Evolutionary conservation across 2,113 vertebrate species (phyloP), one percentile per base, ranked within the genome.

Genomic region (Myrmophylax atrothorax): DNA sequence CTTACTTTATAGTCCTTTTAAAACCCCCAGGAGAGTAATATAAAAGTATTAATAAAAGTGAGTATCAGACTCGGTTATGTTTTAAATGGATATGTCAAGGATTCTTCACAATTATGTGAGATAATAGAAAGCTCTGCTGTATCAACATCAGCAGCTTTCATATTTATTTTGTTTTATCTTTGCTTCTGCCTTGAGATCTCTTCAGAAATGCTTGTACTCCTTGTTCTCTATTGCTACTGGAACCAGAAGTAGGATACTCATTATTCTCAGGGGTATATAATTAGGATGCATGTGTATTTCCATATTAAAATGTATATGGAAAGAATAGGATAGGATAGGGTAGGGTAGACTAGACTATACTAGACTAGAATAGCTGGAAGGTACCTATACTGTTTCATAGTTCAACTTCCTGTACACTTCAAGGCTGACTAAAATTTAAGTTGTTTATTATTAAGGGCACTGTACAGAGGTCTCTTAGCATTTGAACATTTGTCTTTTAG

Each of bases 241-340:
- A 84, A 38, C 18, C 23, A 79, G 10, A 73, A n/a, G 25, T 46
- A 66, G 37, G 7, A 40, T 33, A 40, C 15, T 29, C 14, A 23
- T 37, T 53, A 23, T 81, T 64, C 26, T 91, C 20, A 42, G 6
- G 6, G 15, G 5, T 49, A 82, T 35, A 74, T 74, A 83, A 25
- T 25, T 33, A 28, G 0, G 1, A 44, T 46, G 19, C 4, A 46
- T 3, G 1, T 50, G 18, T 67, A 64, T 16, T 73, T 44, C 16
- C 23, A 23, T 23, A 74, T 52, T 46, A 62, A 79, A 85, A 59
- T 23, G 6, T 81, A 42, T 0, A 3, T 3, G 20, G 14, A 26
- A 3, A 47, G n/a, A 25, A 10, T 6, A 52, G 55, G 18, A 15
- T 5, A 58, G 46, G 20, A 15, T 4, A 49, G 44, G 24, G 12